A percentile compares a stretch with the other conserved stretches of the same genome.
phyloP scores from a whole-genome alignment of 1,140 invertebrate species.

The Drosophila takahashii region DNA sequence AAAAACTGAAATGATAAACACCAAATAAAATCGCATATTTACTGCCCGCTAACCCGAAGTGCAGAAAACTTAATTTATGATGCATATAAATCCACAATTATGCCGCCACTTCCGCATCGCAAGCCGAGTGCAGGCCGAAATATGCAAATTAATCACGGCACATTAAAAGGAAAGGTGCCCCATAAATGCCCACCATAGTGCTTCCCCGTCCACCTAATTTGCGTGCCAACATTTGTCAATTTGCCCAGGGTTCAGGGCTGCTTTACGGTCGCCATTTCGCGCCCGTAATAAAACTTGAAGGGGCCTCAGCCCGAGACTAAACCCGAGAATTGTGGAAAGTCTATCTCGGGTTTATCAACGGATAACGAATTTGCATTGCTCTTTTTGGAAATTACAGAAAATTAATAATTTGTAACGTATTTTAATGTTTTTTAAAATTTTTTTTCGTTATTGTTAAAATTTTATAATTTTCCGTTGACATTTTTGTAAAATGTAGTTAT shows the following conservation, averaged over 20 bases:
- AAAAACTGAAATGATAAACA: slow-evolving; percentile 68
- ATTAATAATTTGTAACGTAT: neutral
- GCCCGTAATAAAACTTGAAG: slow-evolving; percentile 43
- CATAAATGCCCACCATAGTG: slow-evolving; percentile 43
- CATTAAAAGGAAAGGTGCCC: slow-evolving; percentile 54
- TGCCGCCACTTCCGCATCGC: slow-evolving; percentile 70
- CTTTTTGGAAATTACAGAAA: neutral
- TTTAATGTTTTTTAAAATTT: neutral
- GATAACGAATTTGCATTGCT: neutral
- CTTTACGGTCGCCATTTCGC: slow-evolving; percentile 54
- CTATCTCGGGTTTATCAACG: neutral
- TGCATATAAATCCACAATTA: slow-evolving; percentile 71
- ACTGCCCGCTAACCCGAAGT: slow-evolving; percentile 52
- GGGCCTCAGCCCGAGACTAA: slow-evolving; percentile 5
- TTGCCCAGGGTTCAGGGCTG: slow-evolving; percentile 44
- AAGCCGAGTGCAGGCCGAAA: slow-evolving; percentile 41
- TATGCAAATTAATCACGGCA: slow-evolving; percentile 72
- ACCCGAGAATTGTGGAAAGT: neutral
- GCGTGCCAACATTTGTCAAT: slow-evolving; percentile 64
- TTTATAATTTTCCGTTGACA: too few species aligned
- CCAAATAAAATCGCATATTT: slow-evolving; percentile 78
- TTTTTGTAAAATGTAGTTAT: too few species aligned
- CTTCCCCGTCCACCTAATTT: slow-evolving; percentile 4
- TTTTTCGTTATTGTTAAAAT: too few species aligned
- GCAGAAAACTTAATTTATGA: slow-evolving; percentile 73